Evolutionary conservation across 2,888 invertebrate genomes (phyloP).

Genomic region (Cerastis leucographa): DNA sequence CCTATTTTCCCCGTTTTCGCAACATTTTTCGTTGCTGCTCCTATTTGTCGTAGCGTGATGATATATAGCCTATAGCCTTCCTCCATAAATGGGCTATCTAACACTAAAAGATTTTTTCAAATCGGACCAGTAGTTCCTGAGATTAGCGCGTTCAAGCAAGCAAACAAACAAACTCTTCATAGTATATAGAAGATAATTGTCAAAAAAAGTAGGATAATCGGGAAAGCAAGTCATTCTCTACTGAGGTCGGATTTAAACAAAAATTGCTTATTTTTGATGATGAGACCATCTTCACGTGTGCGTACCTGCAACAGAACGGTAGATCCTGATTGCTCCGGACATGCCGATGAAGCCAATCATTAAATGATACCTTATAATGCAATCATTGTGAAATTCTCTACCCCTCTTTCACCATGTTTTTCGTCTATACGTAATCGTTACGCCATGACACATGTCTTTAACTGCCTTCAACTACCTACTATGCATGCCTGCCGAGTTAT

Average conservation of each 20-base stretch:
- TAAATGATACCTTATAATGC: neutral
- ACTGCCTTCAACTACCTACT: neutral
- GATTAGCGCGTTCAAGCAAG: too few species aligned
- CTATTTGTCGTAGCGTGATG: too few species aligned
- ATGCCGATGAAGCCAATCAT: constrained; percentile 21
- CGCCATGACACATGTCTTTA: neutral
- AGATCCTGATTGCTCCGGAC: constrained; percentile 22
- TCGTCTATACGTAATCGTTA: neutral
- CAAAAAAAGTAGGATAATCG: neutral
- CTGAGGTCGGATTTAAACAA: neutral
- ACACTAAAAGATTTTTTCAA: too few species aligned
- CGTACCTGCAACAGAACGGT: neutral
- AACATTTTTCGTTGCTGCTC: too few species aligned
- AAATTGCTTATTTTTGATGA: neutral
- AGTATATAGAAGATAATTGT: too few species aligned
- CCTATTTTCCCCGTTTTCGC: too few species aligned
- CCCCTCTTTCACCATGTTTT: constrained; percentile 36
- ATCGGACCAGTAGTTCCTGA: too few species aligned
- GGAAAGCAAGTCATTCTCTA: neutral
- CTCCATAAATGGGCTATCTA: too few species aligned
- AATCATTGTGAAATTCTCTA: constrained; percentile 37
- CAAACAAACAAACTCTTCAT: too few species aligned
- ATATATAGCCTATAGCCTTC: too few species aligned
- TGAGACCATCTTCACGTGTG: constrained; percentile 4
- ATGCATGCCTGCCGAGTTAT: neutral